Evolutionary conservation across 2,888 invertebrate genomes (phyloP).

Genomic region (Pomacea canaliculata): DNA sequence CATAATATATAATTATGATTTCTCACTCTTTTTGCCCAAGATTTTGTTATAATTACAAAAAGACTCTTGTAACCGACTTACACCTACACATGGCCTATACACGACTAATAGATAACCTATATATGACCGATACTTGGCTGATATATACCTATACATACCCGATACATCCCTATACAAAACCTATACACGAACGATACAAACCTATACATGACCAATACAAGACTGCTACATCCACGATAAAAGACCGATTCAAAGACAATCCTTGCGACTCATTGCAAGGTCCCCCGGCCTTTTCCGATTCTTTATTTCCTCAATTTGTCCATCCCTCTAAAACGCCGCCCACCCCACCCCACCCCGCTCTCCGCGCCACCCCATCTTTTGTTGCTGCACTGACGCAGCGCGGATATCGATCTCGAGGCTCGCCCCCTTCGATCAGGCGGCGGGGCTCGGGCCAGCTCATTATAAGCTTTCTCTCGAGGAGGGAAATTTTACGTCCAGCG

Average conservation of each 20-base stretch:
- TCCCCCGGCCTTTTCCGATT: neutral
- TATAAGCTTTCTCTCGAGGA: conserved; percentile 26
- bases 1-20: no score
- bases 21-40: no score
- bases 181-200: neutral
- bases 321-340: neutral
- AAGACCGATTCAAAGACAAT: no score
- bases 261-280: no score
- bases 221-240: no score
- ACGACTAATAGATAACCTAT: no score
- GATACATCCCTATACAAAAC: no score
- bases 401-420: no score
- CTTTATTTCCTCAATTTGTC: neutral
- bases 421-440: conserved; percentile 11
- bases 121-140: neutral
- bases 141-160: neutral
- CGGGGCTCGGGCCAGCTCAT: conserved; percentile 18
- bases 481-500: conserved; percentile 40
- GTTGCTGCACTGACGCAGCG: neutral
- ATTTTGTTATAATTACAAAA: neutral
- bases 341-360: neutral
- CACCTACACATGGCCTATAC: neutral
- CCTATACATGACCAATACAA: neutral
- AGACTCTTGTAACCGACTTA: neutral
- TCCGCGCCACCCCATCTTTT: neutral